Evolutionary conservation across 2,797 vertebrate species (phyloP), one percentile per base, ranked within the genome.

Genomic region (Acanthurus leucopareius): DNA sequence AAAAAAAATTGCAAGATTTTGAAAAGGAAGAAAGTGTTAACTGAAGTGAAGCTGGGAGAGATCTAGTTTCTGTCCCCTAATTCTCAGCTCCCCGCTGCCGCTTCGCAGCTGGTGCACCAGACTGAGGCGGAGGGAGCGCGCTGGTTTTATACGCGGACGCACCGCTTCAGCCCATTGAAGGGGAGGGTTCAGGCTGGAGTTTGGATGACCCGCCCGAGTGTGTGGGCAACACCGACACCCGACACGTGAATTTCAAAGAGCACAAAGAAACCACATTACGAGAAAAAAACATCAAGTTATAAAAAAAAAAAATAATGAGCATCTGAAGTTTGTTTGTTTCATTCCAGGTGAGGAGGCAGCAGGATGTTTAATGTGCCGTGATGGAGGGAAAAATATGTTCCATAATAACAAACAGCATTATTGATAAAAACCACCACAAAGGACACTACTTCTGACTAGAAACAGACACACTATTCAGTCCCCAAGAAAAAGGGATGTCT

Each of bases 101-200:
- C 86, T 74, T 69, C 19, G 80, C 90, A 92, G 91, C 89, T 71
- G 73, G 38, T 88, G 85, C 22, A 14, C 85, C 86, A 91, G 91
- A 71, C 86, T 7, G 85, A 82, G 80, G 13, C 54, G 62, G 80
- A 40, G 44, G 73, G 20, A 60, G 85, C 65, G 80, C 73, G 4
- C 52, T 28, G 66, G 0, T 54, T 95, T 88, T 94, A 94, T 93
- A 91, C 67, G 20, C 8, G 22, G 42, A 28, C 64, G 4, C 64
- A 16, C 65, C 42, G 25, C 68, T 7, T 49, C 74, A 38, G 61
- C 10, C 51, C 1, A 0, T 2, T 14, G 40, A 20, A 44, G 82
- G 77, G 90, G 87, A 72, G 91, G 91, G 85, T 14, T 78, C 42
- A 80, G 10, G 86, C 70, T 38, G 77, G 45, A 80, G 76, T 14